Conservation (phyloP, 2,797 vertebrate species). For the Microctenopoma stevenorrisi region DNA sequence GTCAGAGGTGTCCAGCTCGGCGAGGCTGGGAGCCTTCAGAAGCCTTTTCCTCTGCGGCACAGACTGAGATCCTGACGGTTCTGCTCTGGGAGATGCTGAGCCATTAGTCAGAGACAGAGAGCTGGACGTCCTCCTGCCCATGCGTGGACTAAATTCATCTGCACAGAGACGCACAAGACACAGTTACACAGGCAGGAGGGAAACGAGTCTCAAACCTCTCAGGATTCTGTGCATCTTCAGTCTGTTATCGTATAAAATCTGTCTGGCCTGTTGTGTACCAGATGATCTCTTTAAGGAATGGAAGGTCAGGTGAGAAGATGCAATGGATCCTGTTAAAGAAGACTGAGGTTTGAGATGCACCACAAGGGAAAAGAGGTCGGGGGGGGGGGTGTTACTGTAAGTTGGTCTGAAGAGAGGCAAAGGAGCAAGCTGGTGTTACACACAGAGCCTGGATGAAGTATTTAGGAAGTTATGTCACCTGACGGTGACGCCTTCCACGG, state of each 20-base stretch:
- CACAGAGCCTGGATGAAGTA: slow-evolving; percentile 61
- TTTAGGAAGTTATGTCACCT: slow-evolving; percentile 8
- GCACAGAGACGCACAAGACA: slow-evolving; percentile 51
- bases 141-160: slow-evolving; percentile 90
- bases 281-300: slow-evolving; percentile 3
- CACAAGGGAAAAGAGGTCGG: slow-evolving; percentile 13
- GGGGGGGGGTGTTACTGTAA: slow-evolving; percentile 27
- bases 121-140: slow-evolving; percentile 83
- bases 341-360: slow-evolving; percentile 63
- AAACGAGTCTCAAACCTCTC: slow-evolving; percentile 57
- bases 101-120: slow-evolving; percentile 84
- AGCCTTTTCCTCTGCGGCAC: slow-evolving; percentile 89
- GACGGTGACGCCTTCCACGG: not conserved
- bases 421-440: slow-evolving; percentile 64
- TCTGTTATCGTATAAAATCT: not conserved
- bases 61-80: slow-evolving; percentile 74
- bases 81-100: slow-evolving; percentile 34
- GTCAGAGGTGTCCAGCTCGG: slow-evolving; percentile 95
- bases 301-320: slow-evolving; percentile 40
- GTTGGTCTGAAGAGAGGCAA: slow-evolving; percentile 44
- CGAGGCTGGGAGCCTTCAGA: slow-evolving; percentile 92
- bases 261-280: not conserved
- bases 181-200: slow-evolving; percentile 19
- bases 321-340: slow-evolving; percentile 34
- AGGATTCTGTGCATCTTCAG: slow-evolving; percentile 43